These are phyloP conservation scores for Bovichtus variegatus DNA, from an alignment of 2,797 vertebrate species.

Conservation along the genomic window DNA sequence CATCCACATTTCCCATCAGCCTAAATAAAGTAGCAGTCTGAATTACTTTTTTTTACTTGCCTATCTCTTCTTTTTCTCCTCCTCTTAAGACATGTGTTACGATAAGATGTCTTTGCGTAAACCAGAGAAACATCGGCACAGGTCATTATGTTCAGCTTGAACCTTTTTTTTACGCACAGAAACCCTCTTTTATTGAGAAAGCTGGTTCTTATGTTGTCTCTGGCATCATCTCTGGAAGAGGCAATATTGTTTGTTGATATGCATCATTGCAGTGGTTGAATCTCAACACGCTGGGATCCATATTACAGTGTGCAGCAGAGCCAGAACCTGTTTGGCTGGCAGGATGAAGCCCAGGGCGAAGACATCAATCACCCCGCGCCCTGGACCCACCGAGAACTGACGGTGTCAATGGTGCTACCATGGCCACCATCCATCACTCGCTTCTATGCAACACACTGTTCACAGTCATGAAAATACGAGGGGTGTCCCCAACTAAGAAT, in stretches of 20 bases:
- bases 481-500: no score
- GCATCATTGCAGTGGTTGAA: constrained; percentile 4
- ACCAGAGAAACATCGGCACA: constrained; percentile 10
- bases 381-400: constrained; percentile 33
- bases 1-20: constrained; percentile 35
- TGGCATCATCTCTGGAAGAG: neutral
- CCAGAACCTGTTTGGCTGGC: constrained; percentile 15
- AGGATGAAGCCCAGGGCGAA: constrained; percentile 27
- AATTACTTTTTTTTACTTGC: constrained; percentile 31
- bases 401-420: constrained; percentile 37
- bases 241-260: constrained; percentile 4
- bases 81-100: constrained; percentile 21
- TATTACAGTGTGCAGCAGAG: constrained; percentile 13
- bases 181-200: neutral
- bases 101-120: constrained; percentile 10
- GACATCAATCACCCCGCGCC: constrained; percentile 53
- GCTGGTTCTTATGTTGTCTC: neutral
- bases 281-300: constrained; percentile 3
- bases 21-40: constrained; percentile 23
- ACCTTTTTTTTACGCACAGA: neutral
- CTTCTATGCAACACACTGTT: constrained; percentile 6
- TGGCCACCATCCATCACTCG: constrained; percentile 59
- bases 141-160: constrained; percentile 5
- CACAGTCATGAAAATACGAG: constrained; percentile 17
- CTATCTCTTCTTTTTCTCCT: constrained; percentile 33